Evolutionary conservation across 2,888 invertebrate species (phyloP), one percentile per base, ranked within the genome.

Genomic region (Amblyjoppa fuscipennis): DNA sequence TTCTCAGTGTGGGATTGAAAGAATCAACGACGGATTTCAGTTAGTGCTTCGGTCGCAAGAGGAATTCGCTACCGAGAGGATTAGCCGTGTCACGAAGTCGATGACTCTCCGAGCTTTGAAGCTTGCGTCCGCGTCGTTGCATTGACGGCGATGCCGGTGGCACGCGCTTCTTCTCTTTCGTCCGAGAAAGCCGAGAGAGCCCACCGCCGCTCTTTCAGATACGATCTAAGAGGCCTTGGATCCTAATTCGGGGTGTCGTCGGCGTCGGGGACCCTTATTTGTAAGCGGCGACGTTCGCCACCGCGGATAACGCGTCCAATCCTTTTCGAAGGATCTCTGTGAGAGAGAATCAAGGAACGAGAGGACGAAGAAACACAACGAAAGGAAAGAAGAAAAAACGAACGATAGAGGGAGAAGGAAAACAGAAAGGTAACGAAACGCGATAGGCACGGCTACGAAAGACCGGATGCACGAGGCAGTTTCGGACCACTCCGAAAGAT

Each of bases 241-340:
- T 91, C 90, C 92, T 92, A 92, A 92, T 92, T 92, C 91, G 86
- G 89, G 89, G 90, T 89, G 91, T 91, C 85, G 85, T 78, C 89
- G 91, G 88, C 88, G 86, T 86, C 83, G 77, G 64, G 88, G 88
- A 89, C 87, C 90, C 90, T 92, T 92, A 92, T 93, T 93, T 92
- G 93, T 92, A 92, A 91, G 87, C 88, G 88, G 85, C 89, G 89
- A 91, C 92, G 89, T 89, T 90, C 91, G 89, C 87, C 91, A 89
- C 87, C 89, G 81, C 64, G 71, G 81, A 77, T 80, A 84, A 84
- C 74, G 78, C 80, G 81, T 76, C 69, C 75, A 80, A 76, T 81
- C 80, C 79, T 51, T 64, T 64, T 71, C 68, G 69, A 56, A 64
- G 45, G 77, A 79, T 83, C 31, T 31, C 31, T 28, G 16, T 13